Conservation (phyloP, 2,797 vertebrate species). For the Yasuhikotakia modesta region DNA sequence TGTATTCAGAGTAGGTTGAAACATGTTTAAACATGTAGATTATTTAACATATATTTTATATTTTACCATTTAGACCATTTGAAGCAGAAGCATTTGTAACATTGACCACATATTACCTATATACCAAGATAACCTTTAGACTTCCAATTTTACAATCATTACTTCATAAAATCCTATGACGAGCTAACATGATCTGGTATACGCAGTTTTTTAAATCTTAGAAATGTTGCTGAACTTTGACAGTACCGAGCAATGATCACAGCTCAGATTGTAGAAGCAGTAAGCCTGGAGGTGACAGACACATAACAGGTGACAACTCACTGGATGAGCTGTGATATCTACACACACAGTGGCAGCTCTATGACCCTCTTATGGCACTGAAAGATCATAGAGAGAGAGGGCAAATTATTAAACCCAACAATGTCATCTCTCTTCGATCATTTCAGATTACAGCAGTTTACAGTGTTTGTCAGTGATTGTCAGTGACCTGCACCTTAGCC, state of each 20-base stretch:
- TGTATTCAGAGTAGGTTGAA: too few relatives aligned
- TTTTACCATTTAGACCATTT: too few relatives aligned
- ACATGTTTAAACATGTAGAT: too few relatives aligned
- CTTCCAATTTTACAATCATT: not conserved
- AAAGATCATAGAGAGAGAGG: slow-evolving; percentile 36
- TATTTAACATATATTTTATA: too few relatives aligned
- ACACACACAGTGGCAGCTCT: slow-evolving; percentile 64
- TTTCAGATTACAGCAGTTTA: slow-evolving; percentile 53
- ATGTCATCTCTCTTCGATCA: slow-evolving; percentile 43
- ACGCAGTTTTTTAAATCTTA: slow-evolving; percentile 18
- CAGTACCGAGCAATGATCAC: slow-evolving; percentile 55
- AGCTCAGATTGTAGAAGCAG: slow-evolving; percentile 54
- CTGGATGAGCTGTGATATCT: slow-evolving; percentile 65
- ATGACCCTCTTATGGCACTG: slow-evolving; percentile 52
- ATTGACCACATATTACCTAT: too few relatives aligned
- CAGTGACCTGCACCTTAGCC: slow-evolving; percentile 22
- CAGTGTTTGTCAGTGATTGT: slow-evolving; percentile 44
- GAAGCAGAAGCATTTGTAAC: too few relatives aligned
- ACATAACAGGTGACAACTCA: slow-evolving; percentile 73
- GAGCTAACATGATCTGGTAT: not conserved
- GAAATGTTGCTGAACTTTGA: slow-evolving; percentile 49
- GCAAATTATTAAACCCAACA: slow-evolving; percentile 24
- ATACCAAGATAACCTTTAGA: too few relatives aligned
- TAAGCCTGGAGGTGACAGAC: slow-evolving; percentile 48
- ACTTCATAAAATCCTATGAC: not conserved